Evolutionary conservation across 64 coral and sea anemone species (phyloP), one percentile per base, ranked within the genome.

Genomic region (Acropora tenuis): DNA sequence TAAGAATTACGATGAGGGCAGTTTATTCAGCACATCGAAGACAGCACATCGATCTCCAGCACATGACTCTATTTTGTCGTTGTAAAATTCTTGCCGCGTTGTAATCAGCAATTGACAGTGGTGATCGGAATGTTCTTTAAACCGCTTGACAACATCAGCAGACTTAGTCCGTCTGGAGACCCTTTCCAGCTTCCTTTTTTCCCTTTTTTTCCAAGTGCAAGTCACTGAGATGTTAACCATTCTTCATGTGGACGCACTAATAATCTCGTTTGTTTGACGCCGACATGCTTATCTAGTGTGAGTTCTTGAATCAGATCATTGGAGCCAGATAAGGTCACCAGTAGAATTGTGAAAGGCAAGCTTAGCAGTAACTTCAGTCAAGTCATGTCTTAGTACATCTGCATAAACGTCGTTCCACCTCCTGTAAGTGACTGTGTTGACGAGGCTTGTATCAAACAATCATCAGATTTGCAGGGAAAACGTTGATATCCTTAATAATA

Each of bases 391-490:
- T n/a, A n/a, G n/a, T n/a, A n/a, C n/a, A n/a, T n/a, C n/a, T n/a
- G n/a, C n/a, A n/a, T n/a, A n/a, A n/a, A n/a, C n/a, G n/a, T n/a
- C n/a, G n/a, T n/a, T n/a, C n/a, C n/a, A n/a, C n/a, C n/a, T n/a
- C n/a, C n/a, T n/a, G 72, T 74, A 30, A 13, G 13, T 6, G 5
- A 10, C 42, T 7, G 42, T 19, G n/a, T 74, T 74, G 72, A 74
- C n/a, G 18, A 30, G 72, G 42, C 72, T 43, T 74, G 72, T 74
- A 43, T 30, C 72, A 13, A 74, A 30, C n/a, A 74, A 74, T 43
- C 18, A 78, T 78, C 75, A 78, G 75, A 78, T 19, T 41, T 78
- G 75, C 41, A 78, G 75, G 75, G 41, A 78, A 43, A 78, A 78
- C 48, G 11, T 78, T 48, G 48, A 78, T 78, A 78, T 78, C 43